phyloP scores from a whole-genome alignment of 2,797 vertebrate species.

The Rhynchotus rufescens region DNA sequence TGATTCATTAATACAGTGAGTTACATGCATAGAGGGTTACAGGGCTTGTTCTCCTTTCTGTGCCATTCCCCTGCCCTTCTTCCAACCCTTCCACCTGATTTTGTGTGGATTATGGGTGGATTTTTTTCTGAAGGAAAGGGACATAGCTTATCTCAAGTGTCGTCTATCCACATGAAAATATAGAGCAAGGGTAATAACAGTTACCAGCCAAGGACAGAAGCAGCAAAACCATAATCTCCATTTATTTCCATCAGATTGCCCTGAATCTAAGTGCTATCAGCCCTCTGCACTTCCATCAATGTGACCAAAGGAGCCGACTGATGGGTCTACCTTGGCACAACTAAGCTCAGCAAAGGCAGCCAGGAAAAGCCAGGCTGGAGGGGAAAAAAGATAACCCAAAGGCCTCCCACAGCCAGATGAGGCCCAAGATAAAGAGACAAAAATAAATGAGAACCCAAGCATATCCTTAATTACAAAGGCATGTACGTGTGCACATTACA shows the following conservation, averaged over 20 bases:
- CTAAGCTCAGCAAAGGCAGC: not conserved
- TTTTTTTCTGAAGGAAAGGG: not conserved
- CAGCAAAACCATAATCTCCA: not conserved
- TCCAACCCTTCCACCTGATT: not conserved
- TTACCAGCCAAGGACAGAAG: not conserved
- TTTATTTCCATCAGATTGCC: not conserved
- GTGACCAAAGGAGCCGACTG: not conserved
- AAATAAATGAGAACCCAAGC: not conserved
- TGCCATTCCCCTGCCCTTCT: not conserved
- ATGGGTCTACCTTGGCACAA: not conserved
- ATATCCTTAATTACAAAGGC: not conserved
- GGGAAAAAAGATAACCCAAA: not conserved
- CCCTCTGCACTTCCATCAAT: not conserved
- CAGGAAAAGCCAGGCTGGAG: not conserved
- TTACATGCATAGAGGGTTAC: not conserved
- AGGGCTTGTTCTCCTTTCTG: not conserved
- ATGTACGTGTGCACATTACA: not conserved
- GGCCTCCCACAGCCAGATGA: not conserved
- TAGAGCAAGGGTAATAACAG: not conserved
- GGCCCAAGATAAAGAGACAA: not conserved
- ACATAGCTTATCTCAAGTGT: not conserved
- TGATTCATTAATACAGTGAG: not conserved
- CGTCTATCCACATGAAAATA: not conserved
- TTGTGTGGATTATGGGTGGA: not conserved
- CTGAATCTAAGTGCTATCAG: not conserved